These are phyloP conservation scores for Microcaecilia unicolor DNA, from an alignment of 2,797 vertebrate genomes.

Conservation along the genomic window DNA sequence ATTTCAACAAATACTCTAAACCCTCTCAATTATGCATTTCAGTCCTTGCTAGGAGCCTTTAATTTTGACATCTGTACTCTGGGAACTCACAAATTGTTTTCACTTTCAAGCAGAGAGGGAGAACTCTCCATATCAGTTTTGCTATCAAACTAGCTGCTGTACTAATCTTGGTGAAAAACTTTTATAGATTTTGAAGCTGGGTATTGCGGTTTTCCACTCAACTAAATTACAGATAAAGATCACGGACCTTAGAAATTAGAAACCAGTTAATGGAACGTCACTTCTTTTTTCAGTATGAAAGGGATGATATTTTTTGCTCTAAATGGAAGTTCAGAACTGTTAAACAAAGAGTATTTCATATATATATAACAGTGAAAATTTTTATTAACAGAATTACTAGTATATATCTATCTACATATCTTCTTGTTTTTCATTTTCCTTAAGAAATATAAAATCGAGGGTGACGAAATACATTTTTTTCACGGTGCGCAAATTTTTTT, in stretches of 20 bases:
- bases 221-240: conserved; percentile 8
- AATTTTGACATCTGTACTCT: conserved; percentile 15
- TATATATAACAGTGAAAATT: conserved; percentile 54
- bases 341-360: too few species aligned
- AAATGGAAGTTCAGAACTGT: too few species aligned
- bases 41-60: conserved; percentile 18
- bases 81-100: conserved; percentile 19
- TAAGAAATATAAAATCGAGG: conserved; percentile 53
- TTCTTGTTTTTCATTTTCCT: conserved; percentile 38
- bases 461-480: conserved; percentile 67
- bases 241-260: conserved; percentile 1
- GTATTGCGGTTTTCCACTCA: conserved; percentile 16
- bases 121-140: conserved; percentile 1
- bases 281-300: too few species aligned
- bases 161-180: conserved; percentile 31
- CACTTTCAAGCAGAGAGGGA: conserved; percentile 25
- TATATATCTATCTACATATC: conserved; percentile 48
- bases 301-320: too few species aligned
- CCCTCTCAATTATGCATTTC: conserved; percentile 12
- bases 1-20: conserved; percentile 37
- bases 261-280: too few species aligned
- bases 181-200: conserved; percentile 17
- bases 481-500: conserved; percentile 60
- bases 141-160: conserved; percentile 21
- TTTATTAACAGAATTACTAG: conserved; percentile 54